phyloP scores from a whole-genome alignment of 1,140 invertebrate species.

The Himalopsyche phryganea region DNA sequence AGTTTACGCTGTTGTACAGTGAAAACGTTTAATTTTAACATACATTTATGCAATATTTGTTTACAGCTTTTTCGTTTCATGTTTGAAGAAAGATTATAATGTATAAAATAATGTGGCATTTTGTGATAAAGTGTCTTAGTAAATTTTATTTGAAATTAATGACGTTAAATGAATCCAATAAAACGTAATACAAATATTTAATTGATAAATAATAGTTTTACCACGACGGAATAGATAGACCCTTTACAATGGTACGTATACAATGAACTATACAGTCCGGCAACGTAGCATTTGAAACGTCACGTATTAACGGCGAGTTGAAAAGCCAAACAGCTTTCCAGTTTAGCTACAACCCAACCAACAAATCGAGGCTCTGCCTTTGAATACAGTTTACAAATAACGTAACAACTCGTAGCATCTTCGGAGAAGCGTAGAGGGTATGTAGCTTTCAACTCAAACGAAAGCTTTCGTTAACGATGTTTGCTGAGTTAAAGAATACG shows the following conservation, averaged over 20 bases:
- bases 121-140: no score
- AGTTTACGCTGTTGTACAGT: no score
- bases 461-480: conserved; percentile 23
- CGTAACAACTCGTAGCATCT: not conserved
- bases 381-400: conserved; percentile 34
- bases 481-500: conserved; percentile 27
- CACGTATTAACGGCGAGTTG: conserved; percentile 21
- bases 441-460: no score
- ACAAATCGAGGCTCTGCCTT: conserved; percentile 24
- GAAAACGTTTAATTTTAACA: no score
- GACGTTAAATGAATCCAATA: not conserved
- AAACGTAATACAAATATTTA: not conserved
- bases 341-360: conserved; percentile 5
- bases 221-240: not conserved
- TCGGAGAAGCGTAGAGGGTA: not conserved
- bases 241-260: not conserved
- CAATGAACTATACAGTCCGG: not conserved
- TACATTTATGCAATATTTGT: no score
- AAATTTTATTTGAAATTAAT: not conserved
- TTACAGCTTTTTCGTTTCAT: no score
- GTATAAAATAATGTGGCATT: no score
- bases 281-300: not conserved
- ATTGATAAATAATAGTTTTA: not conserved
- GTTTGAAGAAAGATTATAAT: no score
- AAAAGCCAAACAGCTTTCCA: conserved; percentile 30